These are phyloP conservation scores for Odobenus rosmarus DNA, from an alignment of 2,113 vertebrate species.

Conservation along the genomic window DNA sequence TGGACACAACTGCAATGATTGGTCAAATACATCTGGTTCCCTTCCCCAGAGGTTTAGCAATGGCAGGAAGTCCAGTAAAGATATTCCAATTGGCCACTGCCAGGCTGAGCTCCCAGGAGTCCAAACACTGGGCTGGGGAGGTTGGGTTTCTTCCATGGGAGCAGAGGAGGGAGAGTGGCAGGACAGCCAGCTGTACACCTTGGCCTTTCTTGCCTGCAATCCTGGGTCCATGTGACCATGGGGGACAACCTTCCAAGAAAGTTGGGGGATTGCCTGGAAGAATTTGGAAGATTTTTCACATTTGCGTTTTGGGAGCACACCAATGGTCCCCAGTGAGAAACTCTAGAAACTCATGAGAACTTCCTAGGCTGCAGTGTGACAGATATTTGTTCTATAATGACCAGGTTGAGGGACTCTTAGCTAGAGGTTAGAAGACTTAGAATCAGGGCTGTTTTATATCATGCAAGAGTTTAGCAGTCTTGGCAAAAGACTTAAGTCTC, in stretches of 20 bases:
- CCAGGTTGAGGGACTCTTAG: neutral
- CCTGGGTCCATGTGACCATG: neutral
- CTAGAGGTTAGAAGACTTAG: neutral
- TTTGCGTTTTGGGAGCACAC: neutral
- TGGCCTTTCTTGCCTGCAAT: neutral
- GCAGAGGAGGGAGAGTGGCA: neutral
- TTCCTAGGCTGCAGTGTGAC: neutral
- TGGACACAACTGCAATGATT: constrained; percentile 50
- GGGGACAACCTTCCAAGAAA: neutral
- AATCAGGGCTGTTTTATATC: neutral
- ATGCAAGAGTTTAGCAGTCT: neutral
- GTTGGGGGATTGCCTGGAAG: neutral
- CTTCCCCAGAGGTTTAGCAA: constrained; percentile 36
- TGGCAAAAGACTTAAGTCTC: neutral
- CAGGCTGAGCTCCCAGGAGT: constrained; percentile 13
- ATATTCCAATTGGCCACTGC: constrained; percentile 46
- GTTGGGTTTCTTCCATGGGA: constrained; percentile 61
- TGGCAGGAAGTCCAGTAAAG: constrained; percentile 58
- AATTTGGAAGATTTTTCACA: neutral
- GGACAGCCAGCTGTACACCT: neutral
- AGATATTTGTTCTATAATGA: neutral
- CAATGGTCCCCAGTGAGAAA: neutral
- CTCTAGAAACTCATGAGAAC: neutral
- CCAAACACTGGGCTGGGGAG: neutral
- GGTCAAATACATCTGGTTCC: constrained; percentile 77